Conservation (phyloP, 2,888 invertebrate species). For the Argyresthia goedartella region DNA sequence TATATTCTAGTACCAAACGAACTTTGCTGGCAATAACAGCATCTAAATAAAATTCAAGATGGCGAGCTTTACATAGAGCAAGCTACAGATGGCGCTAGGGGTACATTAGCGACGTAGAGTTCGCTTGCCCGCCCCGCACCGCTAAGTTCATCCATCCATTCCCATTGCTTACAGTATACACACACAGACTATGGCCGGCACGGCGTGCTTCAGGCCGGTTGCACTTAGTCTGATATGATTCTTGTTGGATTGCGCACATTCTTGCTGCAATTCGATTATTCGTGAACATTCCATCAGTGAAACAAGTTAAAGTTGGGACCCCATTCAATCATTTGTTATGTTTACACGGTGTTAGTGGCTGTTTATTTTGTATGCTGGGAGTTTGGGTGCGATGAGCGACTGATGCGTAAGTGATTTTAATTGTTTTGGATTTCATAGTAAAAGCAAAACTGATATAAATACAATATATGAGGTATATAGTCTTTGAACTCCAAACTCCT, state of each 20-base stretch:
- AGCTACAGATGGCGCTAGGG: neutral
- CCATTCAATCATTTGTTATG: neutral
- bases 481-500: no score
- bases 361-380: constrained; percentile 2
- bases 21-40: no score
- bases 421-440: constrained; percentile 1
- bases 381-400: neutral
- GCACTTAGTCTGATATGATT: constrained; percentile 7
- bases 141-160: neutral
- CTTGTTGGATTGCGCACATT: constrained; percentile 5
- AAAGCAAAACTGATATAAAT: neutral
- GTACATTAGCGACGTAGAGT: neutral
- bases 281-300: constrained; percentile 7
- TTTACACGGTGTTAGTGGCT: neutral
- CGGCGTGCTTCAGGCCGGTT: neutral
- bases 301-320: neutral
- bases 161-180: neutral
- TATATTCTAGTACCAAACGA: no score
- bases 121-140: neutral
- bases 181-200: neutral
- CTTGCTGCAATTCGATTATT: neutral
- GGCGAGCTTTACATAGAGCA: neutral
- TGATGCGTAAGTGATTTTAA: constrained; percentile 4
- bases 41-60: neutral
- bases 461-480: no score